Conservation (phyloP, 1,140 invertebrate genomes). For the Amphibalanus amphitrite region DNA sequence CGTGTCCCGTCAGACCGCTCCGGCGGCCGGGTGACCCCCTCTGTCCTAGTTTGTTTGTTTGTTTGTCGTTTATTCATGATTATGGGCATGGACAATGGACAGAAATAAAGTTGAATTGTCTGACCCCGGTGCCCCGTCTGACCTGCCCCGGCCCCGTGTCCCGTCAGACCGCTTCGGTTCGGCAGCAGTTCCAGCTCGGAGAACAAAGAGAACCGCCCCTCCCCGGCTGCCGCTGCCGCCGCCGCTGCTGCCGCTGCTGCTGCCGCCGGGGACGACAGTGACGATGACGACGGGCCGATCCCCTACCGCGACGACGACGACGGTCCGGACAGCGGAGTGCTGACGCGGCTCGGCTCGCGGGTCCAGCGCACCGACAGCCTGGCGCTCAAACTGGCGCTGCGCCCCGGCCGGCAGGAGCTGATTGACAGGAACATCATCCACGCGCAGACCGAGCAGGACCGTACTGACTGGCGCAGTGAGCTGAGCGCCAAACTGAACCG, state of each 20-base stretch:
- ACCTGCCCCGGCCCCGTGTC: background rate
- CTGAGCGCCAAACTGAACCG: slow-evolving; percentile 84
- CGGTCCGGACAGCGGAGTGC: slow-evolving; percentile 26
- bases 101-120: background rate
- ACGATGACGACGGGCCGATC: slow-evolving; percentile 45
- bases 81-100: no score
- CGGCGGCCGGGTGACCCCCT: no score
- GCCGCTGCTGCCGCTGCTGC: background rate
- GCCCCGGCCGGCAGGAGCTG: slow-evolving; percentile 81
- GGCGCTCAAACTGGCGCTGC: slow-evolving; percentile 75
- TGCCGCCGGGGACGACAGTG: slow-evolving; percentile 23
- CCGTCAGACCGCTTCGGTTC: background rate
- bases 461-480: slow-evolving; percentile 81
- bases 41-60: no score
- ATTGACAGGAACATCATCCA: slow-evolving; percentile 94
- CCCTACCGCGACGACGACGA: slow-evolving; percentile 55
- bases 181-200: background rate
- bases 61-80: no score
- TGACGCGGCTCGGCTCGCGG: slow-evolving; percentile 54
- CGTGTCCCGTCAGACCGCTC: no score
- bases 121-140: background rate
- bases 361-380: slow-evolving; percentile 90
- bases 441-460: slow-evolving; percentile 70
- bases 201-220: slow-evolving; percentile 1
- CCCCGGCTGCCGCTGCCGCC: background rate